phyloP scores from a whole-genome alignment of 2,888 invertebrate genomes.

The Sipunculus nudus region DNA sequence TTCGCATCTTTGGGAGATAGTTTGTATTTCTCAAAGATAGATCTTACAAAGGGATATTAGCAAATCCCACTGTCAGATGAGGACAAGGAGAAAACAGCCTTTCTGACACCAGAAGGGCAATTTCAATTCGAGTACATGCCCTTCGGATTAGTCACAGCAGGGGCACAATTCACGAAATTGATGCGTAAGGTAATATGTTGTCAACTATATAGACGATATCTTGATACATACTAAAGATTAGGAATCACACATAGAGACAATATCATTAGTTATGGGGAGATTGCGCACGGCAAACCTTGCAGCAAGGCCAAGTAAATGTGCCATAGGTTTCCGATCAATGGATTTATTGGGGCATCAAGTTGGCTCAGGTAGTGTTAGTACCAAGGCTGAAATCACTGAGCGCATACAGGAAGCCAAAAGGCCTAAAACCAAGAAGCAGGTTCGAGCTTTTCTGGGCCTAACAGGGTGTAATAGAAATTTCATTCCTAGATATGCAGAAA shows the following conservation, averaged over 20 bases:
- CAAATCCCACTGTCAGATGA: background rate
- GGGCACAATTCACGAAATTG: constrained; percentile 3
- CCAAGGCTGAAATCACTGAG: background rate
- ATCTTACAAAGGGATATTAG: background rate
- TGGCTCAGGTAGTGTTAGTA: background rate
- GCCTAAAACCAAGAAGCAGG: constrained; percentile 12
- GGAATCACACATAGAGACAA: constrained; percentile 4
- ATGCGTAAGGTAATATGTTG: constrained; percentile 15
- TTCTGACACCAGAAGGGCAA: constrained; percentile 3
- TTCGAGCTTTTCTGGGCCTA: constrained; percentile 13
- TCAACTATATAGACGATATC: constrained; percentile 18
- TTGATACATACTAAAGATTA: constrained; percentile 4
- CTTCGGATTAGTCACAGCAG: constrained; percentile 13
- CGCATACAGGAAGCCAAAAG: background rate
- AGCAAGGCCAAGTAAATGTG: constrained; percentile 13
- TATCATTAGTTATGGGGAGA: constrained; percentile 1
- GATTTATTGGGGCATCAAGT: constrained; percentile 19
- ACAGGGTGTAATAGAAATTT: constrained; percentile 12
- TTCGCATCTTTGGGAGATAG: background rate
- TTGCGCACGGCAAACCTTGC: background rate
- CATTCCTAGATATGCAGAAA: constrained; percentile 16
- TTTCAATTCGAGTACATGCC: constrained; percentile 9
- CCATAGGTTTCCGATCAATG: background rate
- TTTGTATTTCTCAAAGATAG: background rate
- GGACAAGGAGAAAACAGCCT: background rate